Base-by-base conservation (phyloP, 2,113 vertebrate species). In the Romanogobio albipinnatus region DNA sequence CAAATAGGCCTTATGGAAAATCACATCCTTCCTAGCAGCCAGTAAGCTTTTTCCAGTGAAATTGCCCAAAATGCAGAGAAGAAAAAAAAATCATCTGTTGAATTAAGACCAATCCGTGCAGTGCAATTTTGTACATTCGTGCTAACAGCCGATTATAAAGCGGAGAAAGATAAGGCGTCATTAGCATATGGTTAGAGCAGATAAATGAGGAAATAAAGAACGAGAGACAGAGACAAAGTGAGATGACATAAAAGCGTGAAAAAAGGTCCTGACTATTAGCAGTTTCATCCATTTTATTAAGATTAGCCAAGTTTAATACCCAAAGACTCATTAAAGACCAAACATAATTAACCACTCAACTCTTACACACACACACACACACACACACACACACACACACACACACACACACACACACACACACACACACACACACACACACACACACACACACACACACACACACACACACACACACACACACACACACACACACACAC, bases 261-360 rank as follows among this genome's bases (percentile, higher is more conserved):
- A 36, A 78, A 78, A 80, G 58, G n/a, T 64, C 77, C 76, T 70
- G 49, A 70, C 83, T 84, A 14, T 78, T 26, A 66, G 71, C 85
- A 78, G 90, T 86, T 81, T 89, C 88, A 90, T 91, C 89, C 87
- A 91, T 90, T 92, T 92, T 91, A 91, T 88, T 85, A 87, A 87
- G 92, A 92, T 93, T 92, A 93, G 49, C 62, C 81, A 19, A 87
- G 80, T 85, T 92, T 92, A 90, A 90, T 84, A 85, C 85, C n/a
- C 61, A 80, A 70, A 83, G 74, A 89, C 82, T 68, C 87, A 92
- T 17, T 86, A 84, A 85, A 76, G 87, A 87, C 82, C 86, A 88
- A 83, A 85, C 84, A 86, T 91, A 90, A 93, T 92, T 87, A 92
- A 84, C 85, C 15, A 22, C 0, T 19, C 70, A 84, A 86, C 62